Percentiles rank a stretch among this genome's conserved stretches.
Evolutionary conservation across 2,888 invertebrate species (phyloP).

Genomic region (Diaprepes abbreviatus): DNA sequence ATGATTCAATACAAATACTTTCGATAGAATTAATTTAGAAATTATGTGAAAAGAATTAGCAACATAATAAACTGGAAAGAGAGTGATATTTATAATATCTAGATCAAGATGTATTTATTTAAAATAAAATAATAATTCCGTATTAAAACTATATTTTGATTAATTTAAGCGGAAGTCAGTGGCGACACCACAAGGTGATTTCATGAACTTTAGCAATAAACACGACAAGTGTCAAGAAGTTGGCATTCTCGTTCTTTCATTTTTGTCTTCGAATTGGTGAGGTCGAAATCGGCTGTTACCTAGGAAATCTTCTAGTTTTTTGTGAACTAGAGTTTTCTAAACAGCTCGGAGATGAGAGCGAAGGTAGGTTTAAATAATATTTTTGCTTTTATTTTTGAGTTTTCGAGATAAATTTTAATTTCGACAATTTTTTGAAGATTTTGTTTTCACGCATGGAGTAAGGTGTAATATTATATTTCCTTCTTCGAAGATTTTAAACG

Average conservation of each 20-base stretch:
- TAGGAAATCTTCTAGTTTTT: conserved; percentile 58
- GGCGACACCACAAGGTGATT: background rate
- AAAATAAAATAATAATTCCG: too few relatives aligned
- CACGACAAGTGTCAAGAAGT: conserved; percentile 15
- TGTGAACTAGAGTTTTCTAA: conserved; percentile 54
- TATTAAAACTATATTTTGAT: too few relatives aligned
- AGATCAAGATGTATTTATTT: too few relatives aligned
- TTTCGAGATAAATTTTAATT: background rate
- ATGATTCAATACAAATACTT: too few relatives aligned
- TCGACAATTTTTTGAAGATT: too few relatives aligned
- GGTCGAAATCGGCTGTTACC: conserved; percentile 54
- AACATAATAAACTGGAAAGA: too few relatives aligned
- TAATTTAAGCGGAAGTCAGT: background rate
- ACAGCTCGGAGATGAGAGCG: conserved; percentile 68
- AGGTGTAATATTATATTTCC: too few relatives aligned
- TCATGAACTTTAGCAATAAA: background rate
- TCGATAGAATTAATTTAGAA: too few relatives aligned
- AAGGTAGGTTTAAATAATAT: conserved; percentile 65
- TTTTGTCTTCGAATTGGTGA: conserved; percentile 21
- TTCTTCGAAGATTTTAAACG: too few relatives aligned
- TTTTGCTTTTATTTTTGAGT: conserved; percentile 45
- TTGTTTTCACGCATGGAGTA: too few relatives aligned
- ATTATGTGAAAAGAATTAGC: too few relatives aligned
- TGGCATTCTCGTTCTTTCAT: conserved; percentile 26
- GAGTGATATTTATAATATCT: too few relatives aligned